These are phyloP conservation scores for Archegozetes longisetosus DNA, from an alignment of 1,140 invertebrate species.

Conservation along the genomic window DNA sequence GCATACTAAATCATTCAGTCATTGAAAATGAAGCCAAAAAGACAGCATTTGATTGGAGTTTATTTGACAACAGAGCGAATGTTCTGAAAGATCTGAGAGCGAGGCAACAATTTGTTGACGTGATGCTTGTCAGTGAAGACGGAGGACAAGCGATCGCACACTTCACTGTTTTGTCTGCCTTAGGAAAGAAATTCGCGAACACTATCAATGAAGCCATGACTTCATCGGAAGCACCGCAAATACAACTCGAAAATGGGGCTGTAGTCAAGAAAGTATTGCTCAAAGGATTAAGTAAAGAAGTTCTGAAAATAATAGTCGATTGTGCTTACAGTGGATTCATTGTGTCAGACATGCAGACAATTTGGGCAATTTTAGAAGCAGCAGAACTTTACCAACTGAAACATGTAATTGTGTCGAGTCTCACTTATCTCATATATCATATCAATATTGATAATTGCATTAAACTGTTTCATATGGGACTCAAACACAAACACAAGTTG, in stretches of 20 bases:
- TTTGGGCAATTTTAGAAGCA: slow-evolving; percentile 1
- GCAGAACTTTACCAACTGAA: slow-evolving; percentile 3
- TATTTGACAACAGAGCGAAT: background rate
- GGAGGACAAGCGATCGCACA: background rate
- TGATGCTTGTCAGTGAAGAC: background rate
- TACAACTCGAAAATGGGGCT: background rate
- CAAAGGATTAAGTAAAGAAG: background rate
- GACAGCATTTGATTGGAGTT: background rate
- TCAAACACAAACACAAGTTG: background rate
- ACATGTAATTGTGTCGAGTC: background rate
- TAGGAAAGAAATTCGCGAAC: background rate
- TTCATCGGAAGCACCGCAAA: background rate
- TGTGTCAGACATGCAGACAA: background rate
- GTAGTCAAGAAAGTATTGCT: background rate
- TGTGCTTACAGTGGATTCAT: background rate
- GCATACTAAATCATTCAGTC: too few relatives aligned
- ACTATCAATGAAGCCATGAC: background rate
- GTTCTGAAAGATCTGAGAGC: background rate
- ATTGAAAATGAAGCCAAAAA: too few relatives aligned
- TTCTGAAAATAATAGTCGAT: slow-evolving; percentile 2
- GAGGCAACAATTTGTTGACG: background rate
- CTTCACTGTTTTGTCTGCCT: background rate
- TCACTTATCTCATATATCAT: background rate
- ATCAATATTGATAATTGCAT: slow-evolving; percentile 11
- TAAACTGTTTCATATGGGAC: background rate